These are phyloP conservation scores for Drosophila hydei DNA, from an alignment of 1,140 invertebrate genomes.

Conservation along the genomic window DNA sequence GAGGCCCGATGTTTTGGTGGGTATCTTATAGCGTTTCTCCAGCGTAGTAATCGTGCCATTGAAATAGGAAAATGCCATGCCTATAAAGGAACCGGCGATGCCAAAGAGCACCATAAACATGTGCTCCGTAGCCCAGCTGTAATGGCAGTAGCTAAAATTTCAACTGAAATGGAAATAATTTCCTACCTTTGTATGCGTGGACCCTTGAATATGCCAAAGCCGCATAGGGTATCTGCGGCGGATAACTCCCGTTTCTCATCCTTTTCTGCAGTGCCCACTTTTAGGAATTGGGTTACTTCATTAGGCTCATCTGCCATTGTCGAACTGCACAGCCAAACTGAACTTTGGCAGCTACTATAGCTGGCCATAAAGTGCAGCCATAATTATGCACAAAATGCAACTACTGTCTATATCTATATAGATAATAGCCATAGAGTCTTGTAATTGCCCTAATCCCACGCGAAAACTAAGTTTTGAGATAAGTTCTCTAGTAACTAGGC, in stretches of 20 bases:
- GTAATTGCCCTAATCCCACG: slow-evolving; percentile 8
- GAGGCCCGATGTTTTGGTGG: slow-evolving; percentile 88
- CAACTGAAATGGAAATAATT: neutral
- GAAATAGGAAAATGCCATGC: slow-evolving; percentile 90
- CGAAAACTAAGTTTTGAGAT: slow-evolving; percentile 3
- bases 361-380: neutral
- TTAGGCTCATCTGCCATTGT: slow-evolving; percentile 11
- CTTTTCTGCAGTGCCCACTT: neutral
- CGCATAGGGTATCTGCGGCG: slow-evolving; percentile 86
- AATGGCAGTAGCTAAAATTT: slow-evolving; percentile 30
- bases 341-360: neutral
- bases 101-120: slow-evolving; percentile 90
- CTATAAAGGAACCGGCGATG: slow-evolving; percentile 88
- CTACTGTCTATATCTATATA: slow-evolving; percentile 4
- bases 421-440: neutral
- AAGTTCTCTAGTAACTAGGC: slow-evolving; percentile 5
- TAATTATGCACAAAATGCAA: neutral
- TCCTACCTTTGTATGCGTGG: slow-evolving; percentile 51
- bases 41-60: slow-evolving; percentile 91
- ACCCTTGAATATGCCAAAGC: slow-evolving; percentile 85
- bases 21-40: slow-evolving; percentile 92
- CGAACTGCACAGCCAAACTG: slow-evolving; percentile 7
- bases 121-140: slow-evolving; percentile 86
- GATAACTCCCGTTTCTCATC: neutral
- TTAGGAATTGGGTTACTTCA: slow-evolving; percentile 3